Conservation (phyloP, 2,113 vertebrate genomes). For the Prionailurus bengalensis region DNA sequence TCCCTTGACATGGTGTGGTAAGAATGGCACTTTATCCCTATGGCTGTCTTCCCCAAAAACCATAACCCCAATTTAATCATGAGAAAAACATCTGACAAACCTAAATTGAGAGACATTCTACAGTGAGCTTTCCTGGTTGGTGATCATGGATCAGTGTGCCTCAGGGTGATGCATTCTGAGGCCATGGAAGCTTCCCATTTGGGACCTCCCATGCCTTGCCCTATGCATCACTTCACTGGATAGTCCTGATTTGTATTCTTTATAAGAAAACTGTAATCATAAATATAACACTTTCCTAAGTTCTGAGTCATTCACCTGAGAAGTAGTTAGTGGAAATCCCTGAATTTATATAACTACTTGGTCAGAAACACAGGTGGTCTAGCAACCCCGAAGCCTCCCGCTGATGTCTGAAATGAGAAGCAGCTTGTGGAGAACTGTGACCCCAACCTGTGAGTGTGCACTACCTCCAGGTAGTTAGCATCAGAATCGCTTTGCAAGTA, state of each 20-base stretch:
- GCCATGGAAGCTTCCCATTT: not conserved
- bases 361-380: not conserved
- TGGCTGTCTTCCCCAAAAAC: not conserved
- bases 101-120: not conserved
- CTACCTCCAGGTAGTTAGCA: not conserved
- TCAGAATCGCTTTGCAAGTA: not conserved
- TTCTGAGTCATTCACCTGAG: not conserved
- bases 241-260: not conserved
- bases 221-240: not conserved
- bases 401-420: not conserved
- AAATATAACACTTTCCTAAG: not conserved
- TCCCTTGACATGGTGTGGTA: not conserved
- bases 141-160: not conserved
- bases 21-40: not conserved
- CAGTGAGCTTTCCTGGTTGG: not conserved
- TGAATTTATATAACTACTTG: not conserved
- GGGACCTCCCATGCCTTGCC: not conserved
- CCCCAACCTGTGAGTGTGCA: not conserved
- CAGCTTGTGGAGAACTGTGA: not conserved
- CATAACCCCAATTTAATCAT: not conserved
- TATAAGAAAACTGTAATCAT: not conserved
- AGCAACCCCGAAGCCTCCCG: not conserved
- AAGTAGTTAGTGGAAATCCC: not conserved
- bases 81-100: slow-evolving; percentile 27
- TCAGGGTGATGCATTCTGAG: not conserved